Evolutionary conservation across 2,888 invertebrate genomes (phyloP).

Genomic region (Ennomos quercinarius): DNA sequence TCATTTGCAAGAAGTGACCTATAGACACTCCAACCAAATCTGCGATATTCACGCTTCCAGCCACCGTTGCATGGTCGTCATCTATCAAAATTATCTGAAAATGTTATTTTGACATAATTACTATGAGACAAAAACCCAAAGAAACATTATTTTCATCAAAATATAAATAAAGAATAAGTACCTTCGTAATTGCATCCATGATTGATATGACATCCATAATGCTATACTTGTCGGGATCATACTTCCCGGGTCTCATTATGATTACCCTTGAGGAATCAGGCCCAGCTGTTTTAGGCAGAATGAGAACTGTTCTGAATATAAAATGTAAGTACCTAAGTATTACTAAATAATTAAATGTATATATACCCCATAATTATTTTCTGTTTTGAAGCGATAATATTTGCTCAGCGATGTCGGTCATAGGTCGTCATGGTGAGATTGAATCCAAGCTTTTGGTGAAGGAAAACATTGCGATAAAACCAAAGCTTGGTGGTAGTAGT

Average conservation of each 20-base stretch:
- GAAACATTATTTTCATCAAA: not conserved
- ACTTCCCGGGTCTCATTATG: slow-evolving; percentile 79
- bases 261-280: slow-evolving; percentile 71
- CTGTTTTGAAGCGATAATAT: no score
- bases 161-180: slow-evolving; percentile 30
- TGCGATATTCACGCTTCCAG: slow-evolving; percentile 74
- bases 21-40: slow-evolving; percentile 81
- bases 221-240: slow-evolving; percentile 68
- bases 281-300: slow-evolving; percentile 58
- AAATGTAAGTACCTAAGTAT: no score
- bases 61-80: slow-evolving; percentile 78
- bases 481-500: no score
- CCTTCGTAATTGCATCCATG: slow-evolving; percentile 52
- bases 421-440: no score
- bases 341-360: not conserved
- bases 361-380: no score
- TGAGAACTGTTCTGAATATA: slow-evolving; percentile 46
- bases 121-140: not conserved
- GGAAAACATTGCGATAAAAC: no score
- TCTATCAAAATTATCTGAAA: slow-evolving; percentile 75
- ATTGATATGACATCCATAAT: slow-evolving; percentile 57
- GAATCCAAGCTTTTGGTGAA: no score
- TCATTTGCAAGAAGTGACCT: slow-evolving; percentile 80
- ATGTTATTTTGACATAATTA: not conserved
- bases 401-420: no score